Base-by-base conservation (phyloP, 2,113 vertebrate species). In the Rhynchopsitta pachyrhyncha region DNA sequence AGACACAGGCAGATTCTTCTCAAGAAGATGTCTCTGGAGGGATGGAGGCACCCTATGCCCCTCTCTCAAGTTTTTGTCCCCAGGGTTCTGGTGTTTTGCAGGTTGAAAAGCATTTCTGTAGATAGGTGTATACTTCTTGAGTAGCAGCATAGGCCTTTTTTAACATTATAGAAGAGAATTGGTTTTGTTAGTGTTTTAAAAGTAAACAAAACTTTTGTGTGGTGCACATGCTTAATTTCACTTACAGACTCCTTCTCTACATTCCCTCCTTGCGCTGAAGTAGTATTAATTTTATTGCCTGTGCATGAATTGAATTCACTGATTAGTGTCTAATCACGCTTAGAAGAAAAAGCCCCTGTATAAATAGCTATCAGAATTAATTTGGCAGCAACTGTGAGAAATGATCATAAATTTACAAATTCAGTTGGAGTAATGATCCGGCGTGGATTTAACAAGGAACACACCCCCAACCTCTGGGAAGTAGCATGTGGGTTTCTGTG, bases 341-440 rank as follows among this genome's bases (percentile, higher is more conserved):
- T 95, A 75, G 70, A 60, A 80, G 67, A 80, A 91, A 80, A 90
- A 76, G 66, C n/a, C 91, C 80, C 63, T 79, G 81, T 94, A 59
- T 59, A 96, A 97, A 96, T 86, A 97, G 79, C 92, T 94, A 92
- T 95, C 37, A 19, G 68, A 93, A 86, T 97, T 96, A 88, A 97
- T 97, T 96, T 96, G 91, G 68, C 82, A 90, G 49, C 84, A 71
- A 86, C 67, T 87, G 31, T 55, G 73, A 76, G 60, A 94, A 92
- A 93, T 77, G 52, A 77, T 59, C 28, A 69, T 92, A 95, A 83
- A 84, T 67, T 42, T 42, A 91, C 74, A 88, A 79, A 94, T 80
- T 68, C 86, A 78, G 62, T 90, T 89, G 50, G 66, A 94, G 69
- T 84, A 95, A 90, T 82, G 79, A 89, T 79, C 71, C 88, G 42